These are phyloP conservation scores for Atlantisia rogersi DNA, from an alignment of 2,113 vertebrate species.

Conservation along the genomic window DNA sequence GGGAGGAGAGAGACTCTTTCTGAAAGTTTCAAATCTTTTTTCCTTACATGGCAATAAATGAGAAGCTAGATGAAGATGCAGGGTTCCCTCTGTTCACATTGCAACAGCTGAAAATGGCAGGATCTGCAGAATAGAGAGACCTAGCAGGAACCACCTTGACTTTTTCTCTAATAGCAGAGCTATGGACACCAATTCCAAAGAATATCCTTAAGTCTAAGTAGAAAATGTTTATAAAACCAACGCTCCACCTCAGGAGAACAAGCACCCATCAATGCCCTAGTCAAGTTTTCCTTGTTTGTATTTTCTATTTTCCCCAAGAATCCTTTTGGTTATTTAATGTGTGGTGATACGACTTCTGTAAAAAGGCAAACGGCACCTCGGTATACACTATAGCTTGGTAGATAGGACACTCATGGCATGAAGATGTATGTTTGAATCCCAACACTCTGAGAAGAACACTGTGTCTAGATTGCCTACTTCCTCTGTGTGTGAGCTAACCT, in stretches of 20 bases:
- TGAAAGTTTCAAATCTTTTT: not conserved
- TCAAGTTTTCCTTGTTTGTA: not conserved
- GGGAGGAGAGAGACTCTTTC: not conserved
- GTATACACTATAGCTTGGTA: not conserved
- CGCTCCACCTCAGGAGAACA: not conserved
- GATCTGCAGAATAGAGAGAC: not conserved
- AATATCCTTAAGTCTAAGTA: not conserved
- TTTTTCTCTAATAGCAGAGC: not conserved
- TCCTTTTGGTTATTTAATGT: not conserved
- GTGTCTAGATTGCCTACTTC: not conserved
- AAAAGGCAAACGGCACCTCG: not conserved
- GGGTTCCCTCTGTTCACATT: not conserved
- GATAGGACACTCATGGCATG: not conserved
- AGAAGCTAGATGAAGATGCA: not conserved
- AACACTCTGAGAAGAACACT: not conserved
- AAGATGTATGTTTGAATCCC: not conserved
- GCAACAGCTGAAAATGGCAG: not conserved
- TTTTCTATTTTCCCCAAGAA: not conserved
- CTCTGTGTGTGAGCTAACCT: not conserved
- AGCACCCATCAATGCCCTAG: not conserved
- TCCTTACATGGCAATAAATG: not conserved
- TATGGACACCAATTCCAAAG: not conserved
- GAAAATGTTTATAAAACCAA: not conserved
- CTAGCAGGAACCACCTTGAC: not conserved
- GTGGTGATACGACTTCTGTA: not conserved